These are phyloP conservation scores for Carettochelys insculpta DNA, from an alignment of 2,113 vertebrate genomes.

Conservation along the genomic window DNA sequence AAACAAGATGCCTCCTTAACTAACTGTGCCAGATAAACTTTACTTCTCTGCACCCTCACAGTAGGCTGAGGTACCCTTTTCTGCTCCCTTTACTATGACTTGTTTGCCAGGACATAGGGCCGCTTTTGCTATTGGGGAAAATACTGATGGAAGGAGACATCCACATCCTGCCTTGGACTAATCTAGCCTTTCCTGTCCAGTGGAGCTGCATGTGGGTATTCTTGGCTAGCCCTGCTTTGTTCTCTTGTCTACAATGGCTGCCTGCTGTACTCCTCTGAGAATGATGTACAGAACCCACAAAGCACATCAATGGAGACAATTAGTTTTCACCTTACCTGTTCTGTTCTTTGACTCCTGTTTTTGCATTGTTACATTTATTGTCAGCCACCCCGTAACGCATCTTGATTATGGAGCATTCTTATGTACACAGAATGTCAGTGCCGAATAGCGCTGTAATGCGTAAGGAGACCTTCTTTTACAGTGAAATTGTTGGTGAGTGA, in stretches of 20 bases:
- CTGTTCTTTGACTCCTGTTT: background rate
- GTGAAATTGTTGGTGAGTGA: background rate
- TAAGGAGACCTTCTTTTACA: background rate
- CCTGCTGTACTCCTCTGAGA: background rate
- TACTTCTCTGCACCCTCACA: accelerated
- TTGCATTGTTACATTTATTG: background rate
- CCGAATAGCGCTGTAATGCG: background rate
- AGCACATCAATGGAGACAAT: background rate
- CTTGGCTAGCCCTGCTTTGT: accelerated
- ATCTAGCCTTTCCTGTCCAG: background rate
- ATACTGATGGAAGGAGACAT: background rate
- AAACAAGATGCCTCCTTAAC: background rate
- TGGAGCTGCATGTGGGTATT: background rate
- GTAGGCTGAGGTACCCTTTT: background rate
- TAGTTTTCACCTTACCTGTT: background rate
- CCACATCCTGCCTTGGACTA: background rate
- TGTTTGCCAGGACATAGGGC: accelerated
- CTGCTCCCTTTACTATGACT: background rate
- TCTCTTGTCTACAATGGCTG: background rate
- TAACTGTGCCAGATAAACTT: background rate
- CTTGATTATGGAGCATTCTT: background rate
- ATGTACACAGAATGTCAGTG: background rate
- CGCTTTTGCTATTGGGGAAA: no score
- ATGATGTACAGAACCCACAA: background rate
- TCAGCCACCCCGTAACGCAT: accelerated